Base-by-base conservation (phyloP, 35 echinoderm and acorn worm species). In the Amphiura filiformis region DNA sequence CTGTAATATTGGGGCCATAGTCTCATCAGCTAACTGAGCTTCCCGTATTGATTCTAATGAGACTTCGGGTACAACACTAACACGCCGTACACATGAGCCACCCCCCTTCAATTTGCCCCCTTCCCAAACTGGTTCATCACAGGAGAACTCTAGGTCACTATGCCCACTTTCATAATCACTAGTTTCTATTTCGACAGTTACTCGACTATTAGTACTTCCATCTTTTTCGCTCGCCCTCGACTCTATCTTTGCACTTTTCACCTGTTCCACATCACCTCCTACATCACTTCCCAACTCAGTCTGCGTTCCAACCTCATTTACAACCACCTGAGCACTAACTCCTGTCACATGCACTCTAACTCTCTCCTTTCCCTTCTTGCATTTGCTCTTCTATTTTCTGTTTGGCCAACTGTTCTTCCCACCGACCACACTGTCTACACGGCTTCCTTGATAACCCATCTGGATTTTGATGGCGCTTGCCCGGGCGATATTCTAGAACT, bases 21-120 rank as follows among this genome's bases (percentile, higher is more conserved):
- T 39, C 12, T 37, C 78, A 37, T 80, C 78, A 23, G 78, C 78
- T 14, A 80, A 38, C 36, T 80, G 78, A 31, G 78, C 78, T 20
- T 80, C 18, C 15, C 78, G 33, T 38, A 80, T 9, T 7, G 9
- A 14, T 41, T 36, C 37, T 22, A 9, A 9, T 17, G 22, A 1
- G 13, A 78, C 33, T 34, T 38, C 36, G 15, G 76, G 31, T 13
- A 28, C 76, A 17, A 15, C 36, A 34, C 5, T 78, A 31, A 78
- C 76, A 31, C 31, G 31, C 33, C 76, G 0, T 0, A 32, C 36
- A 1, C 18, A 20, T 17, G 2, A 28, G 32, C 13, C 32, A 1
- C 33, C 76, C 32, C 33, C 23, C 5, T 0, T 2, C 17, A 9
- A 14, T 78, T 36, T 78, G 17, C 0, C 36, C 1, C 36, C 76